These are phyloP conservation scores for Romanogobio albipinnatus DNA, from an alignment of 2,113 vertebrate genomes.

Conservation along the genomic window DNA sequence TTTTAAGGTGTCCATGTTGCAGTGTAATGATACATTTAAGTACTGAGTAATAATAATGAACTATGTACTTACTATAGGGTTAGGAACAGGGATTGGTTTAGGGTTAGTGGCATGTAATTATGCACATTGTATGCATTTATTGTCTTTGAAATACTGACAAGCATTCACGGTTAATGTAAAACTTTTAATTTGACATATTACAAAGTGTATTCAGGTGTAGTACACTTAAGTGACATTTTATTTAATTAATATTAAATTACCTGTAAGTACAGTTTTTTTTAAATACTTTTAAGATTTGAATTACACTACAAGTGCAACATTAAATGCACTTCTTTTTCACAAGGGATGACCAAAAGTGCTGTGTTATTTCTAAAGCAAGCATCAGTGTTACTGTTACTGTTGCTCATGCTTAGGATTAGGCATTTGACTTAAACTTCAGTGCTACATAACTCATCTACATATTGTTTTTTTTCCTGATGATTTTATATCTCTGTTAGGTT, in stretches of 20 bases:
- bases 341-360: neutral
- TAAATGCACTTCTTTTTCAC: neutral
- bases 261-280: neutral
- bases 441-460: neutral
- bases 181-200: neutral
- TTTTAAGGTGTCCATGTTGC: no score
- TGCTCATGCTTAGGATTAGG: neutral
- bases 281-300: neutral
- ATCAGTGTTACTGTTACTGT: neutral
- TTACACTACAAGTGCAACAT: neutral
- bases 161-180: neutral
- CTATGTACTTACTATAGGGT: no score
- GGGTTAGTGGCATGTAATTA: no score
- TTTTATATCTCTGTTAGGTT: constrained; percentile 65
- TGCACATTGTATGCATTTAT: no score
- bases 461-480: neutral
- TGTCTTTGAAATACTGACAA: no score
- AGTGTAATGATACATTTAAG: no score
- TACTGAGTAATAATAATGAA: no score
- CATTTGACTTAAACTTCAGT: neutral
- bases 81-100: no score
- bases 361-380: neutral
- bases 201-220: neutral
- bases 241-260: neutral
- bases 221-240: no score